Conservation (phyloP, 2,888 invertebrate species). For the Cheiracanthium punctorium region DNA sequence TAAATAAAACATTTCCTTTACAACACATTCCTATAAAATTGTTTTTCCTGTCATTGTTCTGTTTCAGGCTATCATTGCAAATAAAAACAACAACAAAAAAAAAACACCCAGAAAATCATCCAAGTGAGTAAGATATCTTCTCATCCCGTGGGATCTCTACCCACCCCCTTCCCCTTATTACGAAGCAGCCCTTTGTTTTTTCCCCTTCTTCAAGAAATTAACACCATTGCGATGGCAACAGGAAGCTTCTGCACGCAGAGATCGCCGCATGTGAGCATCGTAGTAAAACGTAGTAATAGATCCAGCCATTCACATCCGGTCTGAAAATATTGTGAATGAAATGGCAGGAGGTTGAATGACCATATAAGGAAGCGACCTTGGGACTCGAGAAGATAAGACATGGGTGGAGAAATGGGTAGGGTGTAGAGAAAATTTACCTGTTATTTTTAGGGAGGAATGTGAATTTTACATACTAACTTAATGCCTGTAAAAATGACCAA, state of each 20-base stretch:
- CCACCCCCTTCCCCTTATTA: neutral
- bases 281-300: constrained; percentile 49
- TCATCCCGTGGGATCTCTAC: constrained; percentile 17
- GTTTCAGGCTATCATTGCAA: neutral
- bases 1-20: neutral
- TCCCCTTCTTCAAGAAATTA: constrained; percentile 57
- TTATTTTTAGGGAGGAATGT: no score
- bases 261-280: constrained; percentile 18
- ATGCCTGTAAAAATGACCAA: no score
- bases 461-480: no score
- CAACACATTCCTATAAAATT: constrained; percentile 6
- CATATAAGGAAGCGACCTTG: constrained; percentile 57
- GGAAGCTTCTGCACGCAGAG: constrained; percentile 57
- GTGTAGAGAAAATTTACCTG: neutral
- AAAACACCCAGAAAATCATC: constrained; percentile 30
- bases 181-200: constrained; percentile 28
- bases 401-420: neutral
- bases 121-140: constrained; percentile 38
- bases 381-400: neutral
- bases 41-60: constrained; percentile 30
- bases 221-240: constrained; percentile 46
- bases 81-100: neutral
- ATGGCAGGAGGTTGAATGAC: constrained; percentile 51
- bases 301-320: constrained; percentile 60
- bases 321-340: constrained; percentile 62